phyloP scores from a whole-genome alignment of 2,113 vertebrate species.

The Spilogale gracilis region DNA sequence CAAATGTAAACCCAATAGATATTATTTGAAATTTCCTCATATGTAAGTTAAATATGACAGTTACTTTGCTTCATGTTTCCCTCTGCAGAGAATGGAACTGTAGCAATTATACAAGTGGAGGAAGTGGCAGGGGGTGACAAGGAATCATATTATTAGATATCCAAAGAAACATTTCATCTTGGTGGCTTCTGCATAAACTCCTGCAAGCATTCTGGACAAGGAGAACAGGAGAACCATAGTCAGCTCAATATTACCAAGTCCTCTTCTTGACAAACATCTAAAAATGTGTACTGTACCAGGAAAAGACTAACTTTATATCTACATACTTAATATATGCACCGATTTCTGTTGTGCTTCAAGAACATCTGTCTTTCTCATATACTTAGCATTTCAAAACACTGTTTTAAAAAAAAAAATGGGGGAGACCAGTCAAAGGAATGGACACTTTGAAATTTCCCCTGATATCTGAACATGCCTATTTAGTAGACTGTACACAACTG shows the following conservation, averaged over 20 bases:
- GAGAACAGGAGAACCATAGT: neutral
- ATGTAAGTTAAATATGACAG: neutral
- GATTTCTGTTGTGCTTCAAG: neutral
- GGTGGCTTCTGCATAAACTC: neutral
- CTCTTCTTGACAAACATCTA: conserved; percentile 4
- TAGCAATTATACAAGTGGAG: neutral
- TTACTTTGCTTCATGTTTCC: neutral
- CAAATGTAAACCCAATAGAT: neutral
- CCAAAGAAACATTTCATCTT: neutral
- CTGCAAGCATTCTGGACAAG: neutral
- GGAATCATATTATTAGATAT: neutral
- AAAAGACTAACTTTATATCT: neutral
- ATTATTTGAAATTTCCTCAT: neutral
- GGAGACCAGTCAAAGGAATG: neutral
- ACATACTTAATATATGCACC: neutral
- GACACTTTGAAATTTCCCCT: conserved; percentile 58
- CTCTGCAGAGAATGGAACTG: conserved; percentile 2
- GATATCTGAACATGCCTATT: conserved; percentile 61
- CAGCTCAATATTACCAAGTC: neutral
- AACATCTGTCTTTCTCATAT: neutral
- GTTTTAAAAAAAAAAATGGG: neutral
- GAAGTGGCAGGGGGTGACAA: neutral
- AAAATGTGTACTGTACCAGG: neutral
- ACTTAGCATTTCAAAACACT: conserved; percentile 15
- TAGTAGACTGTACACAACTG: conserved; percentile 60